These are phyloP conservation scores for Leptinotarsa haldemani DNA, from an alignment of 2,888 invertebrate species.

Conservation along the genomic window DNA sequence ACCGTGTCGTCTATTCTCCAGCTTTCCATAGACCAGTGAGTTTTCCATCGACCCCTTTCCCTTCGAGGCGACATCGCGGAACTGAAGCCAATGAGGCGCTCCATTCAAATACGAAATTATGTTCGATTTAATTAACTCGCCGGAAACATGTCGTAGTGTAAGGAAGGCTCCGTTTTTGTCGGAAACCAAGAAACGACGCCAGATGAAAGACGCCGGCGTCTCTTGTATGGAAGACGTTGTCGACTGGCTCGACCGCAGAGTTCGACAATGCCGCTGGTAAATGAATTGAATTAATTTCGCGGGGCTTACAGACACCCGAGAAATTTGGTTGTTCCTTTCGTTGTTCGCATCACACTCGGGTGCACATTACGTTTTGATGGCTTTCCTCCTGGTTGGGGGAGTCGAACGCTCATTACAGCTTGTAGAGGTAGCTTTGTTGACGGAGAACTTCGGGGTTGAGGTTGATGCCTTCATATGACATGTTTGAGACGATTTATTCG, in stretches of 20 bases:
- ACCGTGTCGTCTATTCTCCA: too few species aligned
- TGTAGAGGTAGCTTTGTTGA: too few species aligned
- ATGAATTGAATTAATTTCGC: conserved; percentile 7
- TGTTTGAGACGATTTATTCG: too few species aligned
- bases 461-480: too few species aligned
- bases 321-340: conserved; percentile 2
- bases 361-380: neutral
- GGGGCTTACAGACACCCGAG: neutral
- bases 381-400: neutral
- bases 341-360: neutral
- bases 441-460: too few species aligned
- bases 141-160: neutral
- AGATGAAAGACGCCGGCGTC: neutral
- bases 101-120: neutral
- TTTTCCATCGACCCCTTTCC: too few species aligned
- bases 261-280: neutral
- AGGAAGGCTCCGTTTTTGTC: conserved; percentile 1
- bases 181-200: conserved; percentile 5
- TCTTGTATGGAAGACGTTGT: neutral
- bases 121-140: neutral
- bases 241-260: conserved; percentile 4
- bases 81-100: neutral
- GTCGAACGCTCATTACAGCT: too few species aligned
- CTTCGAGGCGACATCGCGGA: too few species aligned
- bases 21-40: too few species aligned